Conservation (phyloP, 2,888 invertebrate species). For the Acleris laterana region DNA sequence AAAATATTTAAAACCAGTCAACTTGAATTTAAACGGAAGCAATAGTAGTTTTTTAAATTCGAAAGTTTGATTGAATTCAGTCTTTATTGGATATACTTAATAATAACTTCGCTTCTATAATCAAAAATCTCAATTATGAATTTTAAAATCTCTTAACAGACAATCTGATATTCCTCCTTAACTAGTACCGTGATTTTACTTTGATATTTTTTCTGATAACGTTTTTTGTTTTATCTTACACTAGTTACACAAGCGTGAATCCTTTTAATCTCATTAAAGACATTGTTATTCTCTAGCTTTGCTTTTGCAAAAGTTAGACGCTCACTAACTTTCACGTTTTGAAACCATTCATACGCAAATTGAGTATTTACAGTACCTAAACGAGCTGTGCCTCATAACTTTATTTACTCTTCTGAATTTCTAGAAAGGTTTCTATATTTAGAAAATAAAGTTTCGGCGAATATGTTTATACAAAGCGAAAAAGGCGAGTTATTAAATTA, state of each 20-base stretch:
- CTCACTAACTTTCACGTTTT: background rate
- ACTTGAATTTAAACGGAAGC: no score
- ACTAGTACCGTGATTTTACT: background rate
- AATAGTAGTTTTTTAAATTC: no score
- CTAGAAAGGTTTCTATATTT: slow-evolving; percentile 15
- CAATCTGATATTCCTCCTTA: no score
- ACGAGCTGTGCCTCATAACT: background rate
- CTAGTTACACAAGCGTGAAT: slow-evolving; percentile 3
- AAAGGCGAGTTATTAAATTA: slow-evolving; percentile 28
- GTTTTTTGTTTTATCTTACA: background rate
- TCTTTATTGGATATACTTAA: no score
- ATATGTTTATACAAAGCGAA: slow-evolving; percentile 3
- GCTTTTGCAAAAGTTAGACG: slow-evolving; percentile 15
- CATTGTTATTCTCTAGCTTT: no score
- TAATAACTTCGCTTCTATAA: no score
- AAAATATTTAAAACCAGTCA: no score
- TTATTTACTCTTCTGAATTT: background rate
- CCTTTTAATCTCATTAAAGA: slow-evolving; percentile 11
- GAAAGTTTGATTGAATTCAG: no score
- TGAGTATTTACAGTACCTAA: no score
- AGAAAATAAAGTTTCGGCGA: slow-evolving; percentile 1
- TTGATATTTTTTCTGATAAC: background rate
- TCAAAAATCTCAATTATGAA: no score
- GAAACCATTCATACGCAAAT: no score
- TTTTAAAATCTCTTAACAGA: no score